Conservation (phyloP, 1,140 invertebrate species). For the Drosophila melanica region DNA sequence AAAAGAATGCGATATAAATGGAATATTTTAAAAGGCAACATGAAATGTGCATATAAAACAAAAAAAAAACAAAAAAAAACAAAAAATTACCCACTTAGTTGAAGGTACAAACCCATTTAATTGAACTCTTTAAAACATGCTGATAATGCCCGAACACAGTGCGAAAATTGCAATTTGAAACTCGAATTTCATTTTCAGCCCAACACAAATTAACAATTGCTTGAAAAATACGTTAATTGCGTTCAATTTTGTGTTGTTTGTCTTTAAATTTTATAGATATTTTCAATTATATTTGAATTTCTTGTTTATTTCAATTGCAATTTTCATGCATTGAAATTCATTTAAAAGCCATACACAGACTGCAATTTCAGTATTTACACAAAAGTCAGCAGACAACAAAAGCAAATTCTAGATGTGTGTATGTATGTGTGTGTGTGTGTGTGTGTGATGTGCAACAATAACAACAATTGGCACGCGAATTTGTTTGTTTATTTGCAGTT, state of each 20-base stretch:
- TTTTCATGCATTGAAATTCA: slow-evolving; percentile 3
- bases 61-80: too few species aligned
- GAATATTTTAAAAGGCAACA: slow-evolving; percentile 53
- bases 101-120: slow-evolving; percentile 7
- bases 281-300: background rate
- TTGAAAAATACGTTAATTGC: too few species aligned
- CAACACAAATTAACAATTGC: too few species aligned
- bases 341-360: slow-evolving; percentile 45
- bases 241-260: too few species aligned
- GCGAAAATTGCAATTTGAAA: slow-evolving; percentile 16
- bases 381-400: slow-evolving; percentile 35
- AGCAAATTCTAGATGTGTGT: background rate
- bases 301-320: slow-evolving; percentile 6
- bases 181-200: background rate
- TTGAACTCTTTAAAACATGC: slow-evolving; percentile 19
- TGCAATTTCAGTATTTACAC: slow-evolving; percentile 53
- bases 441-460: background rate
- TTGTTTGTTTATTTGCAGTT: slow-evolving; percentile 56
- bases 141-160: slow-evolving; percentile 8
- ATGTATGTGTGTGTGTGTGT: background rate
- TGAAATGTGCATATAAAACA: background rate
- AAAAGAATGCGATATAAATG: slow-evolving; percentile 54
- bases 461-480: slow-evolving; percentile 44
- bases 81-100: background rate
- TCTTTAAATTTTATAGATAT: background rate